phyloP scores from a whole-genome alignment of 2,113 vertebrate species.

The Erythrocercus mccallii region DNA sequence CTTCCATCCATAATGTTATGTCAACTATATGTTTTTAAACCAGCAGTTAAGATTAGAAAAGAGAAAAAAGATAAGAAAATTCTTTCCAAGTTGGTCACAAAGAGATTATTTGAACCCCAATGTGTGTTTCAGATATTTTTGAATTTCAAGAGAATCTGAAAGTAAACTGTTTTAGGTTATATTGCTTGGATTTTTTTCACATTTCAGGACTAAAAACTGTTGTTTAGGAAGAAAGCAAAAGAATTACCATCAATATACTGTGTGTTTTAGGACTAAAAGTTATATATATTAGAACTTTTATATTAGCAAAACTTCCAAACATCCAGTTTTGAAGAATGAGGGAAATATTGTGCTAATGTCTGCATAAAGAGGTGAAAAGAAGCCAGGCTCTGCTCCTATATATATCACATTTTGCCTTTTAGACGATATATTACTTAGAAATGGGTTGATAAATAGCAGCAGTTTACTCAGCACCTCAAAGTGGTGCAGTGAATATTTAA shows the following conservation, averaged over 20 bases:
- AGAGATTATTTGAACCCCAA: not conserved
- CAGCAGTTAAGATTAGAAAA: not conserved
- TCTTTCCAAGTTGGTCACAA: not conserved
- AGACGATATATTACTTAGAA: not conserved
- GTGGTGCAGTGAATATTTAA: not conserved
- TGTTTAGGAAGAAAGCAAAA: not conserved
- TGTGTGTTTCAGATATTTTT: not conserved
- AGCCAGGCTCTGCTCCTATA: not conserved
- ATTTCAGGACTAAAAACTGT: not conserved
- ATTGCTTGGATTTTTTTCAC: not conserved
- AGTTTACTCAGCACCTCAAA: not conserved
- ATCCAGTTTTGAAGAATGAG: not conserved
- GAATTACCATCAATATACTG: not conserved
- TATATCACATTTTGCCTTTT: not conserved
- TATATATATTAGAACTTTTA: not conserved
- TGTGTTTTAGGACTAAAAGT: not conserved
- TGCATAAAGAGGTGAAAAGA: not conserved
- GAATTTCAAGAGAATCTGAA: not conserved
- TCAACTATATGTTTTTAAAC: not conserved
- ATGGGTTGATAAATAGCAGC: not conserved
- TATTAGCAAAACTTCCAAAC: not conserved
- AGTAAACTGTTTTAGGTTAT: not conserved
- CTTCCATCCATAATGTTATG: not conserved
- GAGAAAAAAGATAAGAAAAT: not conserved
- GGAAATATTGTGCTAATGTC: not conserved